phyloP scores from a whole-genome alignment of 2,797 vertebrate genomes.

The Pogoniulus pusillus region DNA sequence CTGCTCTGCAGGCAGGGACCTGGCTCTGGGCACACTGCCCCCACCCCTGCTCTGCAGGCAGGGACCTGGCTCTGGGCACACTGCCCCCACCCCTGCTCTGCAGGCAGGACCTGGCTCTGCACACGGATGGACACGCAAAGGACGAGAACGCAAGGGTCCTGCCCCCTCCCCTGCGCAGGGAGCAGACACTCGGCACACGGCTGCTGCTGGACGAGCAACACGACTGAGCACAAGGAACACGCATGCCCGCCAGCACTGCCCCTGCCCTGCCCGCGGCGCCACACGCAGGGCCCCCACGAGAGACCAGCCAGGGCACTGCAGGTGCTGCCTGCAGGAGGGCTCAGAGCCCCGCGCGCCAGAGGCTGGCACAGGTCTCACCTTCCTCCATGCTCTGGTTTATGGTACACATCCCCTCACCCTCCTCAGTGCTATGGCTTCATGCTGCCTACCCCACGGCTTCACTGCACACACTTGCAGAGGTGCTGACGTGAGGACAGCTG shows the following conservation, averaged over 20 bases:
- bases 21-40: neutral
- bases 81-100: too few species aligned
- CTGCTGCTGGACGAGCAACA: neutral
- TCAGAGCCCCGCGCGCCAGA: neutral
- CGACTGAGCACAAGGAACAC: slow-evolving; percentile 17
- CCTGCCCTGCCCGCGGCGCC: neutral
- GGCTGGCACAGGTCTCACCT: too few species aligned
- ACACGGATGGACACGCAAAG: neutral
- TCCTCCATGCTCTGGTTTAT: neutral
- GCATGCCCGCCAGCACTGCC: fast-evolving
- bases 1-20: neutral
- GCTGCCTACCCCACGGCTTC: neutral
- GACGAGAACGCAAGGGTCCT: fast-evolving
- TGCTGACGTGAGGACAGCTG: too few species aligned
- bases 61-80: neutral
- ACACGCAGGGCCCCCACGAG: neutral
- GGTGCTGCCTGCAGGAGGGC: neutral
- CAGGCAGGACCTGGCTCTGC: neutral
- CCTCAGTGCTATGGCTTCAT: neutral
- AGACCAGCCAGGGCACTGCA: neutral
- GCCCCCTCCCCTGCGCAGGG: neutral
- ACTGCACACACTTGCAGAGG: too few species aligned
- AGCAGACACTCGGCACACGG: neutral
- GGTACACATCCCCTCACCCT: neutral
- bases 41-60: too few species aligned